These are phyloP conservation scores for Pachyuromys duprasi DNA, from an alignment of 2,797 vertebrate species.

Conservation along the genomic window DNA sequence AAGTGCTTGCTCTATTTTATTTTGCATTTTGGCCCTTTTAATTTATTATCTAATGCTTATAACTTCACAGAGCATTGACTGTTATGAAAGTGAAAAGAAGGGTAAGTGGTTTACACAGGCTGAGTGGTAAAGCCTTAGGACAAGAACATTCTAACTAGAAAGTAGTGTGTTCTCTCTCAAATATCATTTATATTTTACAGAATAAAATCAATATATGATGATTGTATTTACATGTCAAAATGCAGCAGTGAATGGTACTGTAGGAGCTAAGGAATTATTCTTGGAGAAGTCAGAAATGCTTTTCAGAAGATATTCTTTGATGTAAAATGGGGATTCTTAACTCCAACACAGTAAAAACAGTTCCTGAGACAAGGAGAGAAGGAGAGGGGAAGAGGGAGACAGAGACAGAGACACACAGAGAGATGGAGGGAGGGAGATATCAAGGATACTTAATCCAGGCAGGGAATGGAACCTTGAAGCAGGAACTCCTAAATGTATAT, in stretches of 20 bases:
- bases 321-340: not conserved
- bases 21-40: not conserved
- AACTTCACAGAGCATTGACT: not conserved
- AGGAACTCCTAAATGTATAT: not conserved
- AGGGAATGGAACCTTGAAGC: not conserved
- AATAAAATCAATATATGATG: not conserved
- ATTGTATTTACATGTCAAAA: not conserved
- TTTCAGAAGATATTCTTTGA: not conserved
- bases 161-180: not conserved
- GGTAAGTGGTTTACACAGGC: not conserved
- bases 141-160: not conserved
- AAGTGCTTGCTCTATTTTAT: slow-evolving; percentile 12
- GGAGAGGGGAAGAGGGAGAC: too few relatives aligned
- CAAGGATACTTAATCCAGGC: not conserved
- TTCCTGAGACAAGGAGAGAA: not conserved
- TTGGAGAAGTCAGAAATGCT: not conserved
- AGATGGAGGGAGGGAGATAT: too few relatives aligned
- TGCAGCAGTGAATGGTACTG: not conserved
- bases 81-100: slow-evolving; percentile 31
- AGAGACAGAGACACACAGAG: too few relatives aligned
- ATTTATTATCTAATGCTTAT: not conserved
- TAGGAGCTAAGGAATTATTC: not conserved
- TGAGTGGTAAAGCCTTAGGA: not conserved
- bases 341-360: not conserved
- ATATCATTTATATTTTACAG: not conserved